These are phyloP conservation scores for Panorpa germanica DNA, from an alignment of 2,888 invertebrate genomes.

Conservation along the genomic window DNA sequence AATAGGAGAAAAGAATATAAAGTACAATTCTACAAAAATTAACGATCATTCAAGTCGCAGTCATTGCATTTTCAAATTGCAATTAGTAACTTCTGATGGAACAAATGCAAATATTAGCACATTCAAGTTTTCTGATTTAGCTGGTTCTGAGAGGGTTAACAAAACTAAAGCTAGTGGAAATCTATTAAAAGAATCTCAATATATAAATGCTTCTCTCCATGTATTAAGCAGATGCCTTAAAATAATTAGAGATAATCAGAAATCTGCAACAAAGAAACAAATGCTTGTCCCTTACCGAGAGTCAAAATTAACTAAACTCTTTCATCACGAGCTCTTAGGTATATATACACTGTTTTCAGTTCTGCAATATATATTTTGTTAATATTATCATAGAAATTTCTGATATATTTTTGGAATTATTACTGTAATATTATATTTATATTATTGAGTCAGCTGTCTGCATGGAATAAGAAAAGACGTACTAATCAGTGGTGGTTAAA, in stretches of 20 bases:
- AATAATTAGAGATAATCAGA: conserved; percentile 25
- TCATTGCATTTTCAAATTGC: conserved; percentile 73
- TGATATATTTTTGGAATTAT: no score
- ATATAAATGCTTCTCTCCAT: conserved; percentile 76
- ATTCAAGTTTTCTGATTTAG: conserved; percentile 79
- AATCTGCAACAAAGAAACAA: no score
- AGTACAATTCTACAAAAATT: conserved; percentile 56
- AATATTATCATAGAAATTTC: no score
- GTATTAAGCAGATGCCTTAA: conserved; percentile 69
- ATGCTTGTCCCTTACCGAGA: conserved; percentile 35
- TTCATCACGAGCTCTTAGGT: conserved; percentile 61
- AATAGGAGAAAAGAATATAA: conserved; percentile 56
- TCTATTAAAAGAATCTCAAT: conserved; percentile 64
- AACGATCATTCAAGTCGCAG: conserved; percentile 73
- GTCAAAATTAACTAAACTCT: conserved; percentile 72
- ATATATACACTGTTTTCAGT: no score
- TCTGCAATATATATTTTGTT: no score
- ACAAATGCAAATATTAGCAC: conserved; percentile 23
- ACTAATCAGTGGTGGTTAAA: no score
- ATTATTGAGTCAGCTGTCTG: no score
- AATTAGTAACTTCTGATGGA: conserved; percentile 35
- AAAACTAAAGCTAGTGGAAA: conserved; percentile 55
- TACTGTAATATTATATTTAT: no score
- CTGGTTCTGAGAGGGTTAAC: conserved; percentile 67
- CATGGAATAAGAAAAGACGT: no score